Evolutionary conservation across 2,888 invertebrate species (phyloP).

Genomic region (Epirrhoe tristata): DNA sequence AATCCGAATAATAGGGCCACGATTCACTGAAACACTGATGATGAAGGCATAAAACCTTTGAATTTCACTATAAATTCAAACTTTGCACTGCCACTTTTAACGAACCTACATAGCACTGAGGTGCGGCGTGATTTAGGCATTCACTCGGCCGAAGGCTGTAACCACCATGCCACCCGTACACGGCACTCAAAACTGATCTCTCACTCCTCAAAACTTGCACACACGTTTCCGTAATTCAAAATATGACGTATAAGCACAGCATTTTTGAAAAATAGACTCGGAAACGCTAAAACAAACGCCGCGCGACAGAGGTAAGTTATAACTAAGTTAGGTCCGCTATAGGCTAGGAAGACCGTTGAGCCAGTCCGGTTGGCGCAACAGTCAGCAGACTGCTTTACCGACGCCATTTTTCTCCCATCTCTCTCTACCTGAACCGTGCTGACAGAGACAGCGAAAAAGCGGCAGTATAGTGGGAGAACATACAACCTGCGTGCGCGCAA

Average conservation of each 20-base stretch:
- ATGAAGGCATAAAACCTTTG: conserved; percentile 63
- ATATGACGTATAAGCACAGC: conserved; percentile 70
- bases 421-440: conserved; percentile 48
- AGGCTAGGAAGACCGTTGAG: conserved; percentile 84
- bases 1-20: conserved; percentile 73
- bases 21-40: conserved; percentile 60
- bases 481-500: conserved; percentile 79
- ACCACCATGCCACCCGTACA: conserved; percentile 53
- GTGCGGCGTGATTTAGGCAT: conserved; percentile 80
- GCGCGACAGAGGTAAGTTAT: conserved; percentile 75
- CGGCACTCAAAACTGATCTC: conserved; percentile 54
- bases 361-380: conserved; percentile 81
- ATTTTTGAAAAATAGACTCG: conserved; percentile 67
- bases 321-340: conserved; percentile 81
- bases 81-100: conserved; percentile 80
- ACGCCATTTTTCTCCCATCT: conserved; percentile 58
- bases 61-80: conserved; percentile 76
- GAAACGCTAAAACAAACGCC: conserved; percentile 72
- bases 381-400: conserved; percentile 73
- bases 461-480: conserved; percentile 69
- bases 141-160: conserved; percentile 73
- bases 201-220: conserved; percentile 60
- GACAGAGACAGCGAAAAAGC: conserved; percentile 60
- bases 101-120: conserved; percentile 75
- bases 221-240: conserved; percentile 61